Evolutionary conservation across 2,888 invertebrate genomes (phyloP), one percentile per base, ranked within the genome.

Genomic region (Heliothis peltigera): DNA sequence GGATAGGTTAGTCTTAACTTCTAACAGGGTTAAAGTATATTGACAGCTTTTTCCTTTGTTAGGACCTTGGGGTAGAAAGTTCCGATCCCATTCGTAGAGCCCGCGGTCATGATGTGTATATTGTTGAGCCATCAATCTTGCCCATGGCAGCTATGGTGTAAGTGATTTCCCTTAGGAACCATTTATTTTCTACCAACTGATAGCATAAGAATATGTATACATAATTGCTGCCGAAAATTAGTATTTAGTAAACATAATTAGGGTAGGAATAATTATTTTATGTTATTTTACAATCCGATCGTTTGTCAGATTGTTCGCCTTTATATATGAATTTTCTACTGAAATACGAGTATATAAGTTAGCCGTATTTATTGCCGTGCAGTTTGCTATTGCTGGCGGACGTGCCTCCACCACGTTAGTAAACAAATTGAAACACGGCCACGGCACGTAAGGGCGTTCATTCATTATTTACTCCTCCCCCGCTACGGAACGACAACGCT

Each of bases 381-480:
- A 32, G 53, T 39, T 49, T 18, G 35, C 2, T 47, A 8, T 46
- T 53, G 49, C 35, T 49, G 17, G 25, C 65, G 70, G 67, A 78
- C 75, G 71, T 79, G 69, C 65, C 64, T 49, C 55, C 60, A 57
- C 47, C 57, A 61, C 75, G 67, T 82, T 78, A 69, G 75, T 82
- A 82, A 82, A 83, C 81, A 83, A 74, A 73, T 77, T 70, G 73
- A 76, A 77, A 78, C 70, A 60, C 68, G 44, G 68, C 58, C 51
- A 43, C 51, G 65, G 69, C 74, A 78, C 77, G 73, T 79, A 69
- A 61, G 42, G 63, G 60, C 55, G 60, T 57, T 49, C 66, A 54
- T 62, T 64, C 62, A 53, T 72, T 75, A 74, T 80, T 79, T 76
- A 72, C 80, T 69, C 70, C 60, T 67, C 63, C 64, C 77, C 64